A percentile compares a stretch with the other conserved stretches of the same genome.
Evolutionary conservation across 1,140 invertebrate species (phyloP).

Genomic region (Acromyrmex charruanus): DNA sequence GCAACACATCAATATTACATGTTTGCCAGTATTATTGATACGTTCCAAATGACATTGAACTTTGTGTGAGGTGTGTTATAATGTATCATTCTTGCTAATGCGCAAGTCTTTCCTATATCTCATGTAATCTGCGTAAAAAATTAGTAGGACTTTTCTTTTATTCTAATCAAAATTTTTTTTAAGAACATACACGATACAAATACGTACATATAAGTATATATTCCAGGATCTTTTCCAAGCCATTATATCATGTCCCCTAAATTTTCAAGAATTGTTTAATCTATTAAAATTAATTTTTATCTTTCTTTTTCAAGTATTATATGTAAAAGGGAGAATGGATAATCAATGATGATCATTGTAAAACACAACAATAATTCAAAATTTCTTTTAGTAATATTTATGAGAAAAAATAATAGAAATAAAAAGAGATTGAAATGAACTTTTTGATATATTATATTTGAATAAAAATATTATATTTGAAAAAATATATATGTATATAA

Average conservation of each 20-base stretch:
- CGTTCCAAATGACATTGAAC: constrained; percentile 6
- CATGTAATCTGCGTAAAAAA: background rate
- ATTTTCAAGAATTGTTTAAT: background rate
- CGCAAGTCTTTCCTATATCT: background rate
- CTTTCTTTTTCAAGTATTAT: background rate
- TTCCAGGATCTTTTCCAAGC: background rate
- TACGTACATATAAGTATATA: background rate
- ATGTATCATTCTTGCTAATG: background rate
- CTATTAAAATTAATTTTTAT: background rate
- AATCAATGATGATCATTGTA: background rate
- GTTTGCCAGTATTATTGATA: constrained; percentile 11
- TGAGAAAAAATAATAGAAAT: background rate
- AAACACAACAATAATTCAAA: background rate
- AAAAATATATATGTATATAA: background rate
- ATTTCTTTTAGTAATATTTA: background rate
- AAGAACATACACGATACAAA: background rate
- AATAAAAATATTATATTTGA: background rate
- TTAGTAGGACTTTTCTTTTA: background rate
- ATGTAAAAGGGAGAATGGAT: background rate
- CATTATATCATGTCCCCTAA: background rate
- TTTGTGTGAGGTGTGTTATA: background rate
- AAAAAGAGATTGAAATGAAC: background rate
- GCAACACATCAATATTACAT: background rate
- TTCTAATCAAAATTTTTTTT: background rate
- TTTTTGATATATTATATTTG: constrained; percentile 1